Evolutionary conservation across 2,888 invertebrate species (phyloP), one percentile per base, ranked within the genome.

Genomic region (Anthophora plumipes): DNA sequence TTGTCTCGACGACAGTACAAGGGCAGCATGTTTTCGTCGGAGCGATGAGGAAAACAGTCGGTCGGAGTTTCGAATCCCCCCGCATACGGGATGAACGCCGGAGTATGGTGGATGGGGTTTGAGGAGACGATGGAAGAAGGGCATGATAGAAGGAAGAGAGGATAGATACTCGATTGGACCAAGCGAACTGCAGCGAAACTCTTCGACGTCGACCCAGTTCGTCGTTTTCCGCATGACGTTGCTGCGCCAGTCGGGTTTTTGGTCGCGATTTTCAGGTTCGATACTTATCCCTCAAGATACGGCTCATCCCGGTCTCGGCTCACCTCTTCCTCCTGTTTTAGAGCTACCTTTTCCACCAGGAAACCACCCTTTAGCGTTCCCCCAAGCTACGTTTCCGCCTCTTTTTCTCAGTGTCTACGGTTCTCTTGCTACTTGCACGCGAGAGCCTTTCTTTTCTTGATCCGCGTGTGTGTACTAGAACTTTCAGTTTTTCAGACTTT

Each of bases 321-420:
- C 76, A 52, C 60, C 74, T 66, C 55, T 39, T 46, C 57, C 50
- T 72, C 55, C 72, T 59, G 70, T 46, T 68, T 22, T 39, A 59
- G 39, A 55, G 39, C 66, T 66, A 50, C 69, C 74, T 73, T n/a
- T n/a, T 61, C 43, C 31, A 7, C n/a, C 39, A 22, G 37, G 54
- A 68, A 71, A 67, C 74, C 60, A 52, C 57, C 63, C 64, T 76
- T 71, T 57, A 66, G 57, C 74, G 68, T 76, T 80, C 50, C 48
- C n/a, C 70, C 31, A 11, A 61, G 52, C 93, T 91, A 91, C 90
- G 89, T 91, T 89, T 87, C 91, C 89, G 85, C 88, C 89, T 66
- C 25, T 37, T 50, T 43, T 25, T 39, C 31, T 87, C 43, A 4
- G 12, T 25, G 12, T 11, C n/a, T 17, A 39, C 50, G 54, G 68